Conservation (phyloP, 2,888 invertebrate genomes). For the Polymixis flavicincta region DNA sequence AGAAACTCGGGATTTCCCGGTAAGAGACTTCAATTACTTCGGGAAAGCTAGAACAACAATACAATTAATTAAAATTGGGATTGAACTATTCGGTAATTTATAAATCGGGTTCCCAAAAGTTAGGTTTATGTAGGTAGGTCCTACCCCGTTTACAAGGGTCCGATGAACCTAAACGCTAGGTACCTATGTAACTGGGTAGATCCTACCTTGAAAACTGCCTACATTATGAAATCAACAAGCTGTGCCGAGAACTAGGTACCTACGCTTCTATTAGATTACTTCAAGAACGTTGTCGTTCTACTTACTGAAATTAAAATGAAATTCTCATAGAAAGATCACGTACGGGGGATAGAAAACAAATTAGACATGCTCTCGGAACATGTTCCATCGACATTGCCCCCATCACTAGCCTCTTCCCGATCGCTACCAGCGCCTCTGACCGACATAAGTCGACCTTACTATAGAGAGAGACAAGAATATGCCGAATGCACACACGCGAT, state of each 20-base stretch:
- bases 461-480: slow-evolving; percentile 76
- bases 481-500: slow-evolving; percentile 56
- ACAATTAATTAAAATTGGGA: not conserved
- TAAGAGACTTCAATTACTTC: not conserved
- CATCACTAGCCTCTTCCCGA: slow-evolving; percentile 82
- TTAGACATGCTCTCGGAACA: slow-evolving; percentile 20
- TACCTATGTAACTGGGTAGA: not conserved
- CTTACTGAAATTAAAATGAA: slow-evolving; percentile 33
- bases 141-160: not conserved
- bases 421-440: slow-evolving; percentile 85
- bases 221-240: slow-evolving; percentile 40
- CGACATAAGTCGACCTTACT: slow-evolving; percentile 88
- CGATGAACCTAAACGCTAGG: not conserved
- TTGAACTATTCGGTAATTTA: not conserved
- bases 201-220: slow-evolving; percentile 12
- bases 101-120: not conserved
- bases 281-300: slow-evolving; percentile 45
- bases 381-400: slow-evolving; percentile 51
- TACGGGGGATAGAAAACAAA: slow-evolving; percentile 23
- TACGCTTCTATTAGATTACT: slow-evolving; percentile 58
- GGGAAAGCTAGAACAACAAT: not conserved
- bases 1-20: not conserved
- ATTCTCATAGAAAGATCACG: slow-evolving; percentile 31
- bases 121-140: no score
- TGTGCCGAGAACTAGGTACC: slow-evolving; percentile 12